Evolutionary conservation across 2,113 vertebrate species (phyloP).

Genomic region (Ia io): DNA sequence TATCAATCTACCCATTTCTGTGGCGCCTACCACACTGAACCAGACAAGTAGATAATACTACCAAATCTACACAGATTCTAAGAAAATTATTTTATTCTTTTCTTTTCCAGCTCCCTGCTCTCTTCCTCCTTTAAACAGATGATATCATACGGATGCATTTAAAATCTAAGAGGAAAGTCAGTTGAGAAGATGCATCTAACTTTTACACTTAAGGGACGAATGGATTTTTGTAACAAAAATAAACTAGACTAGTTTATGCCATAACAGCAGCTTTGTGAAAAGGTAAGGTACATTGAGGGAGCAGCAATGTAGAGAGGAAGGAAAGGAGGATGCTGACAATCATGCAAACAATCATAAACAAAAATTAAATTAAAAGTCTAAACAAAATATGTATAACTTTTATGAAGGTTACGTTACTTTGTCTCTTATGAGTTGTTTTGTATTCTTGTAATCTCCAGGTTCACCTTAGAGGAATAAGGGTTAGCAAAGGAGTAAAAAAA

Average conservation of each 20-base stretch:
- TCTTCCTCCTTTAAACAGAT: constrained; percentile 12
- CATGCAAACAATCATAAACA: background rate
- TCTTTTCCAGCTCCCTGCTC: background rate
- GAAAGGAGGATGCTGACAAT: background rate
- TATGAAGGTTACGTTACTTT: background rate
- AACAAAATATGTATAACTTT: background rate
- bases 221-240: background rate
- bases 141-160: background rate
- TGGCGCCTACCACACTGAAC: constrained; percentile 31
- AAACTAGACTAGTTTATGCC: background rate
- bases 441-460: background rate
- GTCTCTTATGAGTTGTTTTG: background rate
- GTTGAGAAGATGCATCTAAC: background rate
- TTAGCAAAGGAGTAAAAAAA: background rate
- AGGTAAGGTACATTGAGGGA: background rate
- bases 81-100: background rate
- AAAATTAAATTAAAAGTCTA: constrained; percentile 11
- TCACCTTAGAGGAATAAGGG: background rate
- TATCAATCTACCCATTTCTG: constrained; percentile 56
- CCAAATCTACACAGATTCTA: background rate
- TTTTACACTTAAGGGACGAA: background rate
- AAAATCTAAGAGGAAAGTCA: constrained; percentile 25
- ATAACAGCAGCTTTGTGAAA: background rate
- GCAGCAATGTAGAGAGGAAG: background rate
- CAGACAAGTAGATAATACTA: constrained; percentile 48